Evolutionary conservation across 2,797 vertebrate species (phyloP).

Genomic region (Enteromius viviparus): DNA sequence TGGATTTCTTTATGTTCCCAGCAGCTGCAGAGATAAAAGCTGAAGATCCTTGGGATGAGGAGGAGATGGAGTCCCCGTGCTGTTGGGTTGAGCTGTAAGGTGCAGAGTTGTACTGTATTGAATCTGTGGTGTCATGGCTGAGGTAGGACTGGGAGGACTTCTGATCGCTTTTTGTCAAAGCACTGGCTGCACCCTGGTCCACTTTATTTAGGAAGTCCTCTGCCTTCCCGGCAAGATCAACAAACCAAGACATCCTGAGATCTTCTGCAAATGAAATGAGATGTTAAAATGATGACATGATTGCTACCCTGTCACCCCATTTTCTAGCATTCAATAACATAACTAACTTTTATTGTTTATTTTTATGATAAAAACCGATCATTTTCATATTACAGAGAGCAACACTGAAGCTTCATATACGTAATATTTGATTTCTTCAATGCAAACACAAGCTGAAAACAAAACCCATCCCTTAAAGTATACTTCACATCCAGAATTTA

Average conservation of each 20-base stretch:
- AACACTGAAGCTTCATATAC: background rate
- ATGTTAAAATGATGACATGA: background rate
- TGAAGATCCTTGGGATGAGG: constrained; percentile 68
- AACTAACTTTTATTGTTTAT: background rate
- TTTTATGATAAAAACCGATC: background rate
- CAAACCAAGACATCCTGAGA: constrained; percentile 92
- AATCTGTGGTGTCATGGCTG: constrained; percentile 62
- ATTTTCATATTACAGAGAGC: background rate
- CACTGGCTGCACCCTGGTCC: constrained; percentile 93
- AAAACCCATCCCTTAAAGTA: constrained; percentile 1
- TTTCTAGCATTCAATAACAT: background rate
- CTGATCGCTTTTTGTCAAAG: constrained; percentile 78
- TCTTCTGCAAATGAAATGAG: constrained; percentile 38
- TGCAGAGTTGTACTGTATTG: constrained; percentile 64
- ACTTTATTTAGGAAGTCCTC: constrained; percentile 95
- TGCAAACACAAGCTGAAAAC: constrained; percentile 10
- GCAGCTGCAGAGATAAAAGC: constrained; percentile 86
- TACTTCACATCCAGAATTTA: background rate
- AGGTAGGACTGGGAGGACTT: constrained; percentile 63
- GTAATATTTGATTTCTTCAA: constrained; percentile 7
- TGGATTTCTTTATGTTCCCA: constrained; percentile 87
- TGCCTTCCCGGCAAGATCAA: constrained; percentile 92
- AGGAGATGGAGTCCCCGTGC: constrained; percentile 66
- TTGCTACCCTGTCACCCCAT: background rate
- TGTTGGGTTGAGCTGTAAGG: constrained; percentile 61